A percentile compares a stretch with the other conserved stretches of the same genome.
phyloP scores from a whole-genome alignment of 2,113 vertebrate genomes.

The Pterocles gutturalis region DNA sequence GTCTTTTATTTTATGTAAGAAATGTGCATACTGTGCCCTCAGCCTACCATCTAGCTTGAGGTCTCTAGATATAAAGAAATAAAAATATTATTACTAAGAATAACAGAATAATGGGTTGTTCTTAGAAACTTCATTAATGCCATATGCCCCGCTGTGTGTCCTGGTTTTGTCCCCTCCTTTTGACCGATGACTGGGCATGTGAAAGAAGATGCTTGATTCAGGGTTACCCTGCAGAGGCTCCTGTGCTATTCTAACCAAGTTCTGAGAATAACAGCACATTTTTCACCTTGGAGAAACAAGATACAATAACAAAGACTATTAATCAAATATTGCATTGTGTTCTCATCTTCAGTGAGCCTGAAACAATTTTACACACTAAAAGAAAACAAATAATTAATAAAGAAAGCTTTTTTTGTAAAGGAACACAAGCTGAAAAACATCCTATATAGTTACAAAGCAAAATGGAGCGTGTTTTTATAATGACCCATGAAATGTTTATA shows the following conservation, averaged over 20 bases:
- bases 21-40: slow-evolving; percentile 27
- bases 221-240: slow-evolving; percentile 31
- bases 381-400: slow-evolving; percentile 49
- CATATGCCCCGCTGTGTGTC: slow-evolving; percentile 7
- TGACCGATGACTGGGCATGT: not conserved
- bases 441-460: slow-evolving; percentile 45
- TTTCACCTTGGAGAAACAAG: slow-evolving; percentile 51
- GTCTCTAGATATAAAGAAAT: not conserved
- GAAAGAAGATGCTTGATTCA: slow-evolving; percentile 42
- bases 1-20: not conserved
- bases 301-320: slow-evolving; percentile 54
- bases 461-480: not conserved
- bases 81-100: slow-evolving; percentile 54
- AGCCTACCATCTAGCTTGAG: not conserved
- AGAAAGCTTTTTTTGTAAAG: not conserved
- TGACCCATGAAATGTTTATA: not conserved
- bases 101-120: slow-evolving; percentile 21
- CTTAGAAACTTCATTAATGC: slow-evolving; percentile 25
- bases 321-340: slow-evolving; percentile 46
- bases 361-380: slow-evolving; percentile 25
- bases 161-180: slow-evolving; percentile 23
- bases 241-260: slow-evolving; percentile 51
- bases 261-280: slow-evolving; percentile 46
- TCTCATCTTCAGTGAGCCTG: slow-evolving; percentile 16
- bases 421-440: slow-evolving; percentile 28